Conservation (phyloP, 2,888 invertebrate genomes). For the Luperina nickerlii region DNA sequence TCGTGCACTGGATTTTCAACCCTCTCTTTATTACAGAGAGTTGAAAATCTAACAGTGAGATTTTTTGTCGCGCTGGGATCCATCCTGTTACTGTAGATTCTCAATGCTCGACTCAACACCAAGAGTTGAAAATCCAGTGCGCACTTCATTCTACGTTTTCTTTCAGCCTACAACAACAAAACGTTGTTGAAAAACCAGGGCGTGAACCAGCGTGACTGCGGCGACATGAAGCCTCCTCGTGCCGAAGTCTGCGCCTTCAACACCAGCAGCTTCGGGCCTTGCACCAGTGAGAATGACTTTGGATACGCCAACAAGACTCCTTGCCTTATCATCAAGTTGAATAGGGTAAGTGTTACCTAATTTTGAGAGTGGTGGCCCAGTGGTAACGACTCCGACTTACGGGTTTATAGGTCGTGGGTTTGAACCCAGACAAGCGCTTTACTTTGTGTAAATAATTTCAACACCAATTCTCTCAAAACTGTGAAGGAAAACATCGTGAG, state of each 20-base stretch:
- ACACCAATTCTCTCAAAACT: too few species aligned
- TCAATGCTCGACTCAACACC: too few species aligned
- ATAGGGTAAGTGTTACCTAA: slow-evolving; percentile 87
- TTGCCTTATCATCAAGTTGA: slow-evolving; percentile 98
- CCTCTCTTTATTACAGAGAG: neutral
- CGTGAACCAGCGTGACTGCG: slow-evolving; percentile 81
- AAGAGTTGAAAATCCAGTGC: neutral
- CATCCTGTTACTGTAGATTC: neutral
- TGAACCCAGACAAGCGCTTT: too few species aligned
- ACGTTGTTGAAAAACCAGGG: slow-evolving; percentile 78
- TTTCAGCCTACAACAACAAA: slow-evolving; percentile 85
- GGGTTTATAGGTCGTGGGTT: too few species aligned
- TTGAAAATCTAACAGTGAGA: neutral
- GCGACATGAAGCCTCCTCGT: slow-evolving; percentile 78
- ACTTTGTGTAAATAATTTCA: too few species aligned
- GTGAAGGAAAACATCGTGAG: too few species aligned
- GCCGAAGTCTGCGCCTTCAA: slow-evolving; percentile 94
- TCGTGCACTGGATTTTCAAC: neutral
- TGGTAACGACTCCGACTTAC: too few species aligned
- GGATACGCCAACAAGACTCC: slow-evolving; percentile 96
- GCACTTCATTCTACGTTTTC: neutral
- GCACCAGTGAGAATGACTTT: slow-evolving; percentile 94
- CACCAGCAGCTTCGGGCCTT: slow-evolving; percentile 93
- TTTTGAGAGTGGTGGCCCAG: neutral
- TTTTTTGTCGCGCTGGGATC: neutral